phyloP scores from a whole-genome alignment of 2,888 invertebrate species.

The Rhogogaster chlorosoma region DNA sequence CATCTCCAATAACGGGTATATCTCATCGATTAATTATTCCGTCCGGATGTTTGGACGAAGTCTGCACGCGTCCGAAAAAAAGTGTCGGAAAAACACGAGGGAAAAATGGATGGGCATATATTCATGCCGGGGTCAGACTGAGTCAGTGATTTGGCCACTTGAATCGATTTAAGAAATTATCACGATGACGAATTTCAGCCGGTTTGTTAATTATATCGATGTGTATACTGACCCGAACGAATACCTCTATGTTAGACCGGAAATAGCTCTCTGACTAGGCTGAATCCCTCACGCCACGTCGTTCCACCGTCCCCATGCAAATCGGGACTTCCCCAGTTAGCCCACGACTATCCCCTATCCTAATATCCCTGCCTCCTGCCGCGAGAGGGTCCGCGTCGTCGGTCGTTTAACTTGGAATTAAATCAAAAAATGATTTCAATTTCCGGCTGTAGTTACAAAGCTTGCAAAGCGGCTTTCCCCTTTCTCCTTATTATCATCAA shows the following conservation, averaged over 20 bases:
- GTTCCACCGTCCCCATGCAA: slow-evolving; percentile 26
- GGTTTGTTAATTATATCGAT: slow-evolving; percentile 32
- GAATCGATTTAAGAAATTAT: slow-evolving; percentile 62
- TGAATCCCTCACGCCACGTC: not conserved
- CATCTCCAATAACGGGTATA: too few relatives aligned
- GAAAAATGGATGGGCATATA: not conserved
- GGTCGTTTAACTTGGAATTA: slow-evolving; percentile 13
- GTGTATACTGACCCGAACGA: not conserved
- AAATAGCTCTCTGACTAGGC: not conserved
- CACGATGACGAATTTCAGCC: slow-evolving; percentile 48
- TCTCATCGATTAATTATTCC: too few relatives aligned
- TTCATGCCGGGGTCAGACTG: not conserved
- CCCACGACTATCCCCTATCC: not conserved
- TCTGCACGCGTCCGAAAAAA: too few relatives aligned
- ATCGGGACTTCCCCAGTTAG: slow-evolving; percentile 33
- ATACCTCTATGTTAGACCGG: slow-evolving; percentile 6
- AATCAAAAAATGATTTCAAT: slow-evolving; percentile 29
- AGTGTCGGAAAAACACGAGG: too few relatives aligned
- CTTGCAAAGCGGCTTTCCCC: not conserved
- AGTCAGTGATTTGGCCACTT: slow-evolving; percentile 59
- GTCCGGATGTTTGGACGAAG: too few relatives aligned
- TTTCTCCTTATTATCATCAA: not conserved
- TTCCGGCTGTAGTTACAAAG: not conserved
- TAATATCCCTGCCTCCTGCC: not conserved
- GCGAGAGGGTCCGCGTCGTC: not conserved